Percentiles rank a stretch among this genome's conserved stretches.
These are phyloP conservation scores for Somateria mollissima DNA, from an alignment of 2,797 vertebrate genomes.

Conservation along the genomic window DNA sequence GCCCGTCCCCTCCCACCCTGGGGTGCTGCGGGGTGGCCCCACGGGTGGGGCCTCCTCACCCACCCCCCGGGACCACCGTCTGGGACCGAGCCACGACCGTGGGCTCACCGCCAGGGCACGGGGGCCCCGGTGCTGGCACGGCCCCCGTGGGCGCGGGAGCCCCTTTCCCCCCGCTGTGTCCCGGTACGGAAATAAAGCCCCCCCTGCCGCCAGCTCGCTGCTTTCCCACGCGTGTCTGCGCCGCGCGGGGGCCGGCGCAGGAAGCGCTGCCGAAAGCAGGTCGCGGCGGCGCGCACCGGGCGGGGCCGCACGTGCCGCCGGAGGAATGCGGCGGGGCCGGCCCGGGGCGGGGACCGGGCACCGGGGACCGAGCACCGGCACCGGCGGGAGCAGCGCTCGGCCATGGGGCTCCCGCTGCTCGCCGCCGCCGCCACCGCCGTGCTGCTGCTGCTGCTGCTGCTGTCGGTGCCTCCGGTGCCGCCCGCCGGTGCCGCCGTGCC, in stretches of 20 bases:
- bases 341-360: neutral
- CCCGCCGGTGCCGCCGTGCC: neutral
- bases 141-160: too few species aligned
- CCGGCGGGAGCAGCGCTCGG: neutral
- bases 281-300: neutral
- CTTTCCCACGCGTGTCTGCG: slow-evolving; percentile 23
- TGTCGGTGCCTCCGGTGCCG: neutral
- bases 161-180: neutral
- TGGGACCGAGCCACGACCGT: neutral
- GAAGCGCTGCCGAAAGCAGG: neutral
- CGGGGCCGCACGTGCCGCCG: neutral
- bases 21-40: slow-evolving; percentile 1
- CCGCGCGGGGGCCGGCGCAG: neutral
- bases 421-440: neutral
- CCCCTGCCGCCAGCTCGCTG: too few species aligned
- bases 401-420: neutral
- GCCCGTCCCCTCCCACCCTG: too few species aligned
- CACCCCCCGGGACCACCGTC: neutral
- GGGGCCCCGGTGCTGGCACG: neutral
- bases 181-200: slow-evolving; percentile 38
- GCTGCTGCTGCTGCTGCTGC: neutral
- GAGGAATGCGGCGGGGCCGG: slow-evolving; percentile 55
- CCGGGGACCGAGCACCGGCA: neutral
- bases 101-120: neutral
- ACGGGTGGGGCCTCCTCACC: neutral